Evolutionary conservation across 2,113 vertebrate genomes (phyloP).

Genomic region (Dicaeum eximium): DNA sequence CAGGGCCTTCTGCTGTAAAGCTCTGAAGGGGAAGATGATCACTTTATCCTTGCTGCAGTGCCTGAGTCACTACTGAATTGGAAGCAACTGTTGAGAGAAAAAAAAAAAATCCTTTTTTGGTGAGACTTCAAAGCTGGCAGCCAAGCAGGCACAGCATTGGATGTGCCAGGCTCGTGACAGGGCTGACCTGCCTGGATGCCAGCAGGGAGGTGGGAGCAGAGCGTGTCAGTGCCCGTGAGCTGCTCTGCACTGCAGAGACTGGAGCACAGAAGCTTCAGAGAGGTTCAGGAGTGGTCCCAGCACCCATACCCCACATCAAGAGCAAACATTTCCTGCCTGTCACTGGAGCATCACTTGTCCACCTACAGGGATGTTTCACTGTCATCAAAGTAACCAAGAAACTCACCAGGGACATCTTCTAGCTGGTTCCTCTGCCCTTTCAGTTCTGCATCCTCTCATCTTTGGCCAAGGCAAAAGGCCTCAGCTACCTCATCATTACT

Average conservation of each 20-base stretch:
- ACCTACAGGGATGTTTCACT: not conserved
- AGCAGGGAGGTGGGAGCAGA: not conserved
- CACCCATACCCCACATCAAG: not conserved
- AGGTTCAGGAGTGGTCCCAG: not conserved
- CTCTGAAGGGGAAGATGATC: slow-evolving; percentile 19
- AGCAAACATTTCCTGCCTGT: not conserved
- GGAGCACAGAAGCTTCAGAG: not conserved
- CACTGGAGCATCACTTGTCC: not conserved
- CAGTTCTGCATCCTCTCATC: not conserved
- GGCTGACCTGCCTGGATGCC: slow-evolving; percentile 31
- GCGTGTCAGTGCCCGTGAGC: not conserved
- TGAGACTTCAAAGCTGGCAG: slow-evolving; percentile 52
- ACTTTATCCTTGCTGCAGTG: slow-evolving; percentile 54
- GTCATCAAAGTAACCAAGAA: accelerated
- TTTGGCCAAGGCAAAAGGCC: not conserved
- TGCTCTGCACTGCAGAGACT: not conserved
- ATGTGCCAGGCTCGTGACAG: slow-evolving; percentile 32
- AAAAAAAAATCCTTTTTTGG: not conserved
- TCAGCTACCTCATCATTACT: not conserved
- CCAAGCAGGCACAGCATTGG: not conserved
- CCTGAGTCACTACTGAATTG: slow-evolving; percentile 58
- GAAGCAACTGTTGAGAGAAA: not conserved
- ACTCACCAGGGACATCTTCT: not conserved
- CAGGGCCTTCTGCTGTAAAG: not conserved
- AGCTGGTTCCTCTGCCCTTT: not conserved